These are phyloP conservation scores for Syrphus vitripennis DNA, from an alignment of 2,888 invertebrate species.

Conservation along the genomic window DNA sequence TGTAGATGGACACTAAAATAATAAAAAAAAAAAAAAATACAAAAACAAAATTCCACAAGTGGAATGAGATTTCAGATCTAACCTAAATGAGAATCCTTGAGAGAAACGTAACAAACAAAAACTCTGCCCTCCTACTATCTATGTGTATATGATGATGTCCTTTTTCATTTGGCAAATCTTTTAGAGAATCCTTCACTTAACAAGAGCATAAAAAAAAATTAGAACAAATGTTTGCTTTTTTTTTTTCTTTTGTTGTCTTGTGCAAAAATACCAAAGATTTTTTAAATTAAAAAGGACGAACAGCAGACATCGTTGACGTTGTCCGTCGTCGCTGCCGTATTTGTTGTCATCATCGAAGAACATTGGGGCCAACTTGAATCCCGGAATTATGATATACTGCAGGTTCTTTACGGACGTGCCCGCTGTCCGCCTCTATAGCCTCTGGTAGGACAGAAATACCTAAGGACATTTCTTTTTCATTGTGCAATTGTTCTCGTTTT, in stretches of 20 bases:
- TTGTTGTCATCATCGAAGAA: not conserved
- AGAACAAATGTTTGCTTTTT: slow-evolving; percentile 2
- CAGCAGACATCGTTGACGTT: slow-evolving; percentile 7
- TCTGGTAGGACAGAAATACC: not conserved
- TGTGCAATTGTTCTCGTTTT: slow-evolving; percentile 44
- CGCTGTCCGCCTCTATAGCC: not conserved
- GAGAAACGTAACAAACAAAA: not conserved
- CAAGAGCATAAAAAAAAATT: not conserved
- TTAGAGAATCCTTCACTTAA: slow-evolving; percentile 2
- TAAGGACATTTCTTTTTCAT: slow-evolving; percentile 43
- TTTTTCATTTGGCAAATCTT: slow-evolving; percentile 37
- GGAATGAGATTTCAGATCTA: slow-evolving; percentile 25
- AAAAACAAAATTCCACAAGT: slow-evolving; percentile 61
- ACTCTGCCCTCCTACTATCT: not conserved
- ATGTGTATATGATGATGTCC: slow-evolving; percentile 14
- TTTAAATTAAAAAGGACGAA: slow-evolving; percentile 56
- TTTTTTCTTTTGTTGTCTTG: slow-evolving; percentile 29
- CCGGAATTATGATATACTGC: slow-evolving; percentile 56
- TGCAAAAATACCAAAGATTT: slow-evolving; percentile 12
- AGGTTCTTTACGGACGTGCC: not conserved
- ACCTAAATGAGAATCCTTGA: slow-evolving; percentile 2
- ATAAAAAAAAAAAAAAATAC: slow-evolving; percentile 38
- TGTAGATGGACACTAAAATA: slow-evolving; percentile 40
- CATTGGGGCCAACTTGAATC: slow-evolving; percentile 40
- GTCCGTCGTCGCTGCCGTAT: not conserved